Conservation (phyloP, 1,140 invertebrate genomes). For the Stenopsyche tienmushanensis region DNA sequence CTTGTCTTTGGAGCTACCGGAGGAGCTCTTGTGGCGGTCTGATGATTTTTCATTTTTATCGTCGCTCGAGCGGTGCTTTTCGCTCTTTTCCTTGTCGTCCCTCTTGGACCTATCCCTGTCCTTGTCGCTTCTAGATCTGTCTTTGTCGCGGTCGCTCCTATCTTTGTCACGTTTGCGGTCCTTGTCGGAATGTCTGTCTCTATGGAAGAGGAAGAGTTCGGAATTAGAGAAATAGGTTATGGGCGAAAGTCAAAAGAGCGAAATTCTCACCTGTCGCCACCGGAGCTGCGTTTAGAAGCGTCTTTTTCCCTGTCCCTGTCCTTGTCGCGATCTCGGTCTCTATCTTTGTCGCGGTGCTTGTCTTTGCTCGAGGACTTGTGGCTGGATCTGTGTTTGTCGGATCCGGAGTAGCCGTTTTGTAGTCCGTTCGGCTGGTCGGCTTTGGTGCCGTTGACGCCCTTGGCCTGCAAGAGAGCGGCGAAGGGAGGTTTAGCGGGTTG, state of each 20-base stretch:
- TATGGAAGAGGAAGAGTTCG: neutral
- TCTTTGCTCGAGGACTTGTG: constrained; percentile 66
- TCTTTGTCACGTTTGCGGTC: constrained; percentile 49
- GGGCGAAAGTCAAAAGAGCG: neutral
- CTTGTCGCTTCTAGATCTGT: constrained; percentile 52
- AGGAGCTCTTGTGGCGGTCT: constrained; percentile 42
- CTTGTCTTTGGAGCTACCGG: constrained; percentile 35
- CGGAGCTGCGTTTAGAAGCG: constrained; percentile 49
- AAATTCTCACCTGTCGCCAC: constrained; percentile 38
- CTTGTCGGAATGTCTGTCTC: constrained; percentile 9
- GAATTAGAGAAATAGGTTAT: neutral
- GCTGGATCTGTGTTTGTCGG: constrained; percentile 47
- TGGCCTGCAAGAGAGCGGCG: neutral
- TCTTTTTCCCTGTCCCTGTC: too few relatives aligned
- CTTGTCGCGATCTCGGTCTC: constrained; percentile 63
- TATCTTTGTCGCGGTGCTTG: constrained; percentile 71
- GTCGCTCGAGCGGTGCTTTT: constrained; percentile 46
- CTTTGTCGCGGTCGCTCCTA: constrained; percentile 60
- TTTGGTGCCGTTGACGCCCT: constrained; percentile 12
- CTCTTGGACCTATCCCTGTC: constrained; percentile 55
- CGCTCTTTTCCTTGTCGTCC: constrained; percentile 55
- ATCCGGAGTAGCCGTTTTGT: neutral
- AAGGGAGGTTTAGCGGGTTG: neutral
- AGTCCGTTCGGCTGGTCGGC: constrained; percentile 11
- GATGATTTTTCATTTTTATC: constrained; percentile 47